A percentile compares a stretch with the other conserved stretches of the same genome.
Conservation (phyloP, 1,140 invertebrate genomes). For the Atta colombica region DNA sequence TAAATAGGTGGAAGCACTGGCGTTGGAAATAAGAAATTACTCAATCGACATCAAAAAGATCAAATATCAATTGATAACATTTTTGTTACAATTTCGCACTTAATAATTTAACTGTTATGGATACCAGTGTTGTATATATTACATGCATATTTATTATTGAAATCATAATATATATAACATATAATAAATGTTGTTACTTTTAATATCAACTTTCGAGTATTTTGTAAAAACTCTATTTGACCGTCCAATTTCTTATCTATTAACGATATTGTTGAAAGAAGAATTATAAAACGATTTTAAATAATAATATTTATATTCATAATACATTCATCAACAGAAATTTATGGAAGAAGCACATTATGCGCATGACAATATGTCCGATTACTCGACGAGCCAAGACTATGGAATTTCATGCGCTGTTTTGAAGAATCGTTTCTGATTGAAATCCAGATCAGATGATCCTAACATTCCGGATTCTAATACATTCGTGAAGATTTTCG, state of each 20-base stretch:
- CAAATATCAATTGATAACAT: no score
- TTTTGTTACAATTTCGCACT: no score
- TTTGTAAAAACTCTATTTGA: background rate
- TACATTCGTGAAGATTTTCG: background rate
- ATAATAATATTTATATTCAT: no score
- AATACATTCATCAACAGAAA: no score
- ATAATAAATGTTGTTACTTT: no score
- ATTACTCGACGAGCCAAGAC: background rate
- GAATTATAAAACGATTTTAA: no score
- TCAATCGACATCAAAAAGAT: no score
- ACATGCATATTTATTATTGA: no score
- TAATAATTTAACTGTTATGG: no score
- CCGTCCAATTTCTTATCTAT: background rate
- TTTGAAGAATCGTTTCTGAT: background rate
- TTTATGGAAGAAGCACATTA: background rate
- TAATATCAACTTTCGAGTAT: background rate
- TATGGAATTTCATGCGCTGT: no score
- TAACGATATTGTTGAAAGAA: background rate
- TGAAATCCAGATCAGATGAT: background rate
- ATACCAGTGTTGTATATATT: no score
- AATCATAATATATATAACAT: no score
- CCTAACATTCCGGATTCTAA: background rate
- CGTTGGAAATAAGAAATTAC: background rate
- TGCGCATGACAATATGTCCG: background rate
- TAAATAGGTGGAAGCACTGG: background rate